These are phyloP conservation scores for Ficedula albicollis DNA, from an alignment of 2,797 vertebrate genomes.

Conservation along the genomic window DNA sequence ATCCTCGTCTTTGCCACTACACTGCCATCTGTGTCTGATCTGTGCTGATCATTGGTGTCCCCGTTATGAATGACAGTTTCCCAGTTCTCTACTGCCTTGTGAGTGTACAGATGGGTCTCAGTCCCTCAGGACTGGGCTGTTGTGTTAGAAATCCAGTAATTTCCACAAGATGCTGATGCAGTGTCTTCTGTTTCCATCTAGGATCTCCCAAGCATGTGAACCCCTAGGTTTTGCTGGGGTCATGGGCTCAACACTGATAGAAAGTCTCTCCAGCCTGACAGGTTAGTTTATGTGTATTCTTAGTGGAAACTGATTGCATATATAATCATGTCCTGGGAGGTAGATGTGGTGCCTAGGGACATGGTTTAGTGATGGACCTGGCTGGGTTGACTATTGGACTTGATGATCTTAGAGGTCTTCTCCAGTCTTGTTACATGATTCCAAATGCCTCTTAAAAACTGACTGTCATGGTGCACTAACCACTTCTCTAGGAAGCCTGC, in stretches of 20 bases:
- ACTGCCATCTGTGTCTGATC: not conserved
- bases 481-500: not conserved
- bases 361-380: not conserved
- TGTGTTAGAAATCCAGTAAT: not conserved
- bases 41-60: not conserved
- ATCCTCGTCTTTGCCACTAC: not conserved
- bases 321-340: not conserved
- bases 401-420: not conserved
- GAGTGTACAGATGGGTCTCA: not conserved
- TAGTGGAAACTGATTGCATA: not conserved
- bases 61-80: not conserved
- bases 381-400: not conserved
- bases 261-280: not conserved
- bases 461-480: not conserved
- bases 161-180: not conserved
- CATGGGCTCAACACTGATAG: no score
- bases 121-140: not conserved
- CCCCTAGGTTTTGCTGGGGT: not conserved
- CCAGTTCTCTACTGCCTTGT: not conserved
- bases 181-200: not conserved
- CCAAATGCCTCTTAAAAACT: not conserved
- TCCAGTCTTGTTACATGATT: not conserved
- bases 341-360: not conserved
- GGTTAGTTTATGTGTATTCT: accelerated
- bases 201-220: not conserved